phyloP scores from a whole-genome alignment of 2,888 invertebrate species.

The Drosophila koepferae region DNA sequence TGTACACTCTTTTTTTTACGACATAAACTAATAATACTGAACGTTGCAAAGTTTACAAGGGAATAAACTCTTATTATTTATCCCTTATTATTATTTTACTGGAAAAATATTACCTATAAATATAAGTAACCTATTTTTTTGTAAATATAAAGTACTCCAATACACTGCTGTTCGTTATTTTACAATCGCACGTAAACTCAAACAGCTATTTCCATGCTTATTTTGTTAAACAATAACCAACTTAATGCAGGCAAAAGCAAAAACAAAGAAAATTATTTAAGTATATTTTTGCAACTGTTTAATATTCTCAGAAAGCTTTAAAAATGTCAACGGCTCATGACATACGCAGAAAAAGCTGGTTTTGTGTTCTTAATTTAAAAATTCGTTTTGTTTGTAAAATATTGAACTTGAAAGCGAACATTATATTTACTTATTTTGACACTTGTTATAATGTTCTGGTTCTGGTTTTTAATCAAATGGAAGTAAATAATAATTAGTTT shows the following conservation, averaged over 20 bases:
- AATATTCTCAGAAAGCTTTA: slow-evolving; percentile 17
- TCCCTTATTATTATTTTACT: not conserved
- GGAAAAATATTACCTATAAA: too few species aligned
- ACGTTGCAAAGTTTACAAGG: not conserved
- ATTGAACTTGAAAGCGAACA: not conserved
- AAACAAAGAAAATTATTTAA: slow-evolving; percentile 11
- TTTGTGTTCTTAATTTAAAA: not conserved
- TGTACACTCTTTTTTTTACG: not conserved
- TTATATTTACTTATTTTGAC: not conserved
- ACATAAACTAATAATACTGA: not conserved
- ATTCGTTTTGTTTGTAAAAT: not conserved
- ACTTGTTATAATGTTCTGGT: not conserved
- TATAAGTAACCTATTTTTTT: not conserved
- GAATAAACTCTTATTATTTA: not conserved
- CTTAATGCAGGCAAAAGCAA: not conserved
- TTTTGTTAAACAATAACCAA: not conserved
- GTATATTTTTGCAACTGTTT: slow-evolving; percentile 66
- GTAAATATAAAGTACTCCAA: not conserved
- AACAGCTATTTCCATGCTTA: not conserved
- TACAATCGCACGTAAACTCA: not conserved
- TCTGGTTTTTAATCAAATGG: not conserved
- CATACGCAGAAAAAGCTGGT: slow-evolving; percentile 27
- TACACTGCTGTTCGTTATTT: not conserved
- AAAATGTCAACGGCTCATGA: slow-evolving; percentile 26
- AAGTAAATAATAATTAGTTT: not conserved